These are phyloP conservation scores for Xenopus petersii DNA, from an alignment of 2,797 vertebrate species.

Conservation along the genomic window DNA sequence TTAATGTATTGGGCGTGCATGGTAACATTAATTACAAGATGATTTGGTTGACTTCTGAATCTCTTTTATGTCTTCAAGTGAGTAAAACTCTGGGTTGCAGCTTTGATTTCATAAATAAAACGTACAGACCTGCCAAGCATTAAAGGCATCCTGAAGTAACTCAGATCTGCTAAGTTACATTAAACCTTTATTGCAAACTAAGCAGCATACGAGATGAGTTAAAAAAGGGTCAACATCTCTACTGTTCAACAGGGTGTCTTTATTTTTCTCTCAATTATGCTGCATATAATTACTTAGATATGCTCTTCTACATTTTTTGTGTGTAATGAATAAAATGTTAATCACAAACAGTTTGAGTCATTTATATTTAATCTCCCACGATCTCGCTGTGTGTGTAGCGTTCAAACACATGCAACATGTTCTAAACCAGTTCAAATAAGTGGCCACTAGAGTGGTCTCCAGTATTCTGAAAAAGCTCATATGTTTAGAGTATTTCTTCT, in stretches of 20 bases:
- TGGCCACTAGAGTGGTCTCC: background rate
- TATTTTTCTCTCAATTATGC: slow-evolving; percentile 22
- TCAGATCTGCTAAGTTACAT: slow-evolving; percentile 81
- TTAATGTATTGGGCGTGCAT: slow-evolving; percentile 96
- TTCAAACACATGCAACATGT: background rate
- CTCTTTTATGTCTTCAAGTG: slow-evolving; percentile 92
- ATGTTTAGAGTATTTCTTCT: too few relatives aligned
- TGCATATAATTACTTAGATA: slow-evolving; percentile 23
- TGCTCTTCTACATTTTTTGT: background rate
- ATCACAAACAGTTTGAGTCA: slow-evolving; percentile 4
- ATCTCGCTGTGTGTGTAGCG: background rate
- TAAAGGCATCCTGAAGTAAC: slow-evolving; percentile 74
- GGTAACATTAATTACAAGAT: slow-evolving; percentile 99
- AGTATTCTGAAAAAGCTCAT: background rate
- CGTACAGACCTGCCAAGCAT: slow-evolving; percentile 87
- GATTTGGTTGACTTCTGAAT: slow-evolving; percentile 93
- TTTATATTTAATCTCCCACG: background rate
- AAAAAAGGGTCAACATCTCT: slow-evolving; percentile 70
- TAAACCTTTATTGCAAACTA: slow-evolving; percentile 78
- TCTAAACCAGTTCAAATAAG: background rate
- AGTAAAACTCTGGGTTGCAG: slow-evolving; percentile 90
- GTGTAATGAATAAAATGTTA: slow-evolving; percentile 7
- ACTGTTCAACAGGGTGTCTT: slow-evolving; percentile 53
- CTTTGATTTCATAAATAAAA: slow-evolving; percentile 97
- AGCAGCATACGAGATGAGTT: slow-evolving; percentile 81